phyloP scores from a whole-genome alignment of 2,888 invertebrate genomes.

The Andrena chrysosceles region DNA sequence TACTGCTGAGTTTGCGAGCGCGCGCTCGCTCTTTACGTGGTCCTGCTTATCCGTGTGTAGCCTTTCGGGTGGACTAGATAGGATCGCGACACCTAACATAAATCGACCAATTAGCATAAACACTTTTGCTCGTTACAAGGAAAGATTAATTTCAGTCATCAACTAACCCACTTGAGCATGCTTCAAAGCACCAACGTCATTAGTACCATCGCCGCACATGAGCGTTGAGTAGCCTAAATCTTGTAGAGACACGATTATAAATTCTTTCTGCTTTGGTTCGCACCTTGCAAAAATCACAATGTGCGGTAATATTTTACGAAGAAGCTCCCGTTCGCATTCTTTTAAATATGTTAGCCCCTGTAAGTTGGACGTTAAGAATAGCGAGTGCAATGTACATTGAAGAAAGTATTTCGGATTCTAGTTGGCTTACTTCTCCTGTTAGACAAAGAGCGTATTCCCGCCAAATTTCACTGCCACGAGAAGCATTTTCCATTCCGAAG shows the following conservation, averaged over 20 bases:
- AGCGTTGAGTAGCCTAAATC: conserved; percentile 94
- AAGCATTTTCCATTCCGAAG: conserved; percentile 85
- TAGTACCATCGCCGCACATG: conserved; percentile 99
- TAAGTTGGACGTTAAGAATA: conserved; percentile 36
- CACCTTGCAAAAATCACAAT: conserved; percentile 98
- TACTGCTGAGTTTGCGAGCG: conserved; percentile 81
- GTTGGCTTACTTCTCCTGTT: conserved; percentile 91
- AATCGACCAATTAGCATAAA: not conserved
- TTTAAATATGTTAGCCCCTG: conserved; percentile 90
- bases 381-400: not conserved
- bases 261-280: conserved; percentile 99
- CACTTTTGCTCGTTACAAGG: not conserved
- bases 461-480: conserved; percentile 87
- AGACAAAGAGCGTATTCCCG: conserved; percentile 95
- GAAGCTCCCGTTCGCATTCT: conserved; percentile 87
- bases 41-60: conserved; percentile 65
- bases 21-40: conserved; percentile 52
- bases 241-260: conserved; percentile 95
- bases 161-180: conserved; percentile 95
- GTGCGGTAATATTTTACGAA: conserved; percentile 92
- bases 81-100: conserved; percentile 93
- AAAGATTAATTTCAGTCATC: not conserved
- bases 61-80: conserved; percentile 89
- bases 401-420: conserved; percentile 20
- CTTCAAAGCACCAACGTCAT: conserved; percentile 99